Base-by-base conservation (phyloP, 2,797 vertebrate species). In the Euthynnus affinis region DNA sequence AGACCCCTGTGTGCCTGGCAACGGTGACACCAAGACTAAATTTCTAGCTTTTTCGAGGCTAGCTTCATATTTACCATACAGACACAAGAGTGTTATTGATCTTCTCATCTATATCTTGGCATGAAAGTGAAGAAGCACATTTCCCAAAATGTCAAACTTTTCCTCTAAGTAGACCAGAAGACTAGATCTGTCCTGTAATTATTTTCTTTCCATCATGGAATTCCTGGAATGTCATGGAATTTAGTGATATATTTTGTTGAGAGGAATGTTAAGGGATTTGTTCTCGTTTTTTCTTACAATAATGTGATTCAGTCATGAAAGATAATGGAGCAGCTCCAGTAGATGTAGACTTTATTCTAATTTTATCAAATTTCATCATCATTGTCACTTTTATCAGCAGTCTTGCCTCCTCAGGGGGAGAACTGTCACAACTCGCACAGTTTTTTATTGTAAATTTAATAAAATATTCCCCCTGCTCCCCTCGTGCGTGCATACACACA, bases 181-280 rank as follows among this genome's bases (percentile, higher is more conserved):
- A 29, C 5, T 14, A 23, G 14, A 32, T 53, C 18, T 5, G 12
- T 6, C 22, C 15, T 23, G 3, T 69, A 6, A 51, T 40, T 62
- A 29, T 48, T 59, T 44, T 22, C 5, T 15, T 17, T 29, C 61
- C 6, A 49, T 46, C 52, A 10, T n/a, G 14, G 22, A 42, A 20
- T 46, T 82, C 48, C 49, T 56, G 55, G 55, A 67, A 52, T 56
- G 29, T 57, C 63, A 17, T 49, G 22, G 9, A 37, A 34, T 51
- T 51, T 40, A 25, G 5, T 61, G 25, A 37, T 37, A 40, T 63
- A 18, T 29, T 51, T 51, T 22, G 4, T 5, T 5, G 49, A 29
- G 27, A 32, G 6, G 64, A n/a, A 25, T 44, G 10, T 55, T 27
- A 40, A 17, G 18, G 29, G 20, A 53, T 40, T 55, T 25, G 17